These are phyloP conservation scores for Ibycter americanus DNA, from an alignment of 2,797 vertebrate species.

Conservation along the genomic window DNA sequence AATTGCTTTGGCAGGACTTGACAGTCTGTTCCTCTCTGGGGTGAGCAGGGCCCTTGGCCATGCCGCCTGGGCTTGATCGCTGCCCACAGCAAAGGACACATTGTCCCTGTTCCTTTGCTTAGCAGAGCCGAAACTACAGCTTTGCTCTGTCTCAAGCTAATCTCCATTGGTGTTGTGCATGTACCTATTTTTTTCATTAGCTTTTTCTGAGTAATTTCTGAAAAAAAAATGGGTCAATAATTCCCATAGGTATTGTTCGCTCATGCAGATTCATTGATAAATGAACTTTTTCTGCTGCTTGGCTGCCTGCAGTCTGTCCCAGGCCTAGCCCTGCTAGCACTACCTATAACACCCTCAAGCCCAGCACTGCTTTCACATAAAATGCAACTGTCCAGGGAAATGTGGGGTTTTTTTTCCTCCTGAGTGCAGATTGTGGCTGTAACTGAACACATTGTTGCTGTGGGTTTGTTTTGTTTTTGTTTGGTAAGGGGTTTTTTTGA, in stretches of 20 bases:
- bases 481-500: neutral
- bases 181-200: neutral
- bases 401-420: rapidly evolving
- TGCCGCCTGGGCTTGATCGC: neutral
- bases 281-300: neutral
- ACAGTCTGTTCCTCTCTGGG: neutral
- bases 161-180: neutral
- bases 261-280: neutral
- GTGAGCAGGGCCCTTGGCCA: rapidly evolving
- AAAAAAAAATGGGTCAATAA: neutral
- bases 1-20: neutral
- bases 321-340: neutral
- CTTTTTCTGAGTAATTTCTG: neutral
- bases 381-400: neutral
- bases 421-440: neutral
- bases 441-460: neutral
- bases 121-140: neutral
- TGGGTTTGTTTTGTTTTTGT: neutral
- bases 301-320: neutral
- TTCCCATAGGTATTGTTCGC: neutral
- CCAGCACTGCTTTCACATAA: neutral
- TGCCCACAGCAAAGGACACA: neutral
- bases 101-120: neutral
- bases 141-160: neutral
- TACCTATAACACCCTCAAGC: neutral